Base-by-base conservation (phyloP, 2,888 invertebrate genomes). In the Heliconius ethilla region DNA sequence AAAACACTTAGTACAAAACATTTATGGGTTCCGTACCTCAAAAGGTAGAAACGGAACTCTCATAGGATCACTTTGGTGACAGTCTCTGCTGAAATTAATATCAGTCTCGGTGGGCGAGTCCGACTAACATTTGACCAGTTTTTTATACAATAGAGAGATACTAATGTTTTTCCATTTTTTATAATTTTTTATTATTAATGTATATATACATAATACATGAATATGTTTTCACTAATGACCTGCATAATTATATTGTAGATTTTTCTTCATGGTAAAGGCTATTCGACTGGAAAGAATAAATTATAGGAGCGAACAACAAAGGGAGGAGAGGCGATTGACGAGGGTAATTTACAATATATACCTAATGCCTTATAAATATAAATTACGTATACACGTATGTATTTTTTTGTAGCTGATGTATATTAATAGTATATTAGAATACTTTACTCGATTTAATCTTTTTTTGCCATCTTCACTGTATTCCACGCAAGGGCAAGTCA, bases 241-340 rank as follows among this genome's bases (percentile, higher is more conserved):
- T 74, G 59, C 59, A 72, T 45, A 63, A 65, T 76, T 78, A 33
- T 63, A 79, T 87, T 88, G 40, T 87, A 95, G 95, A 86, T 93
- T 94, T 82, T 91, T 88, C 83, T 94, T 91, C 75, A 93, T 94
- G 89, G 92, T 93, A 67, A 94, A 93, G 86, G 90, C 94, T 51
- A 85, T 92, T 70, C 87, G 91, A 65, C 85, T 94, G 82, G 94
- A 94, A 86, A 90, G 86, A 84, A 92, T 92, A 87, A 92, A 91
- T 83, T 93, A 94, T 78, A 90, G 89, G 87, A 90, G 90, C 76
- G 92, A 93, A 84, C 87, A 86, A 80, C 91, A 91, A 82, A 91
- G 88, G 81, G 94, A 94, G 82, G 93, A 94, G 80, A 92, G 90
- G 81, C 86, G 88, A 70, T 85, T 95, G 11, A 94, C 94, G 27